phyloP scores from a whole-genome alignment of 2,888 invertebrate species.

The Physocephala rufipes region DNA sequence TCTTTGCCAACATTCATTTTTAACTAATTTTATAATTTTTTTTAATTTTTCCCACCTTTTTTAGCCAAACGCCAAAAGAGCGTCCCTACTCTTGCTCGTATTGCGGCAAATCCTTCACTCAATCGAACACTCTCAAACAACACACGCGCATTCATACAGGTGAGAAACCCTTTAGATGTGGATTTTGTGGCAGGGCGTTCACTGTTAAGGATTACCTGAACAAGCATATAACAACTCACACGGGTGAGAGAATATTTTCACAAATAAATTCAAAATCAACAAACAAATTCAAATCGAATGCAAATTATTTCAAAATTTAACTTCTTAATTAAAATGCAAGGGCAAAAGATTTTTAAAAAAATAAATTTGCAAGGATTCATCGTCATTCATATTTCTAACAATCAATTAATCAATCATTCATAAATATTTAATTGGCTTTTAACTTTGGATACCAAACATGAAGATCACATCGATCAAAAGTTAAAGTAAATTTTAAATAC shows the following conservation, averaged over 20 bases:
- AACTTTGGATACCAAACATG: conserved; percentile 11
- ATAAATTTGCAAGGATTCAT: conserved; percentile 29
- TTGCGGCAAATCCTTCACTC: conserved; percentile 65
- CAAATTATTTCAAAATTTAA: conserved; percentile 45
- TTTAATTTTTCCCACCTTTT: conserved; percentile 44
- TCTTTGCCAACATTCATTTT: not conserved
- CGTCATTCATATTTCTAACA: conserved; percentile 17
- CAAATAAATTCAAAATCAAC: conserved; percentile 51
- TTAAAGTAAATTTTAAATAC: no score
- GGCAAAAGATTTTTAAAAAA: not conserved
- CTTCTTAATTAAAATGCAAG: conserved; percentile 14
- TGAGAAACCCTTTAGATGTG: conserved; percentile 66
- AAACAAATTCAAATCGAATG: conserved; percentile 47
- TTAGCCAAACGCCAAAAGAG: conserved; percentile 64
- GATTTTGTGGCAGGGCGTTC: conserved; percentile 66
- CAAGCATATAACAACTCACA: conserved; percentile 67
- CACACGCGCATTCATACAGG: conserved; percentile 66
- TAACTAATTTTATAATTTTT: conserved; percentile 17
- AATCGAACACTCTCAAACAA: conserved; percentile 66
- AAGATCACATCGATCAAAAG: not conserved
- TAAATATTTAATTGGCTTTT: conserved; percentile 5
- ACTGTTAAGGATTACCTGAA: conserved; percentile 66
- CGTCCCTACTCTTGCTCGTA: conserved; percentile 65
- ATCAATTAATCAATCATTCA: no score
- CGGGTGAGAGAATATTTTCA: conserved; percentile 65